phyloP scores from a whole-genome alignment of 64 coral and sea anemone genomes.

The Catalaphyllia jardinei region DNA sequence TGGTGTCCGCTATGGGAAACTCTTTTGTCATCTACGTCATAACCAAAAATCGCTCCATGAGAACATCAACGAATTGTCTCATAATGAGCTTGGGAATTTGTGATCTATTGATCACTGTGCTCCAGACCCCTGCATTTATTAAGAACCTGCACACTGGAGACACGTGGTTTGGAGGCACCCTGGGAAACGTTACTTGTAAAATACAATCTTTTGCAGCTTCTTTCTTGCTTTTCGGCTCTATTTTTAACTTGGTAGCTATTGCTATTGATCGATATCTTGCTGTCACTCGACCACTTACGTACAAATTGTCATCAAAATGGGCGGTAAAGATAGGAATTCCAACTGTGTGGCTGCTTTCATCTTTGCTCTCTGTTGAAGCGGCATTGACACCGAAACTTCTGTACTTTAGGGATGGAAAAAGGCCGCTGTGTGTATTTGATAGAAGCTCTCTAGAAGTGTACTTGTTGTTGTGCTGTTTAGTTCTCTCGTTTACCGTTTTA shows the following conservation, averaged over 20 bases:
- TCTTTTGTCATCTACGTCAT: slow-evolving; percentile 41
- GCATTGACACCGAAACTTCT: background rate
- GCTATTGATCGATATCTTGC: slow-evolving; percentile 15
- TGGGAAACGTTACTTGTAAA: background rate
- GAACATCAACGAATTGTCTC: slow-evolving; percentile 39
- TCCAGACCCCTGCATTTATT: background rate
- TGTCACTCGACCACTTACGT: background rate
- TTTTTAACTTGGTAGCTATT: background rate
- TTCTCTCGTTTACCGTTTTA: background rate
- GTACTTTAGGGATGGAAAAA: background rate
- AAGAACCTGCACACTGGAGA: background rate
- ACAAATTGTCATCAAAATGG: slow-evolving; percentile 1
- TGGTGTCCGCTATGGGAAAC: slow-evolving; percentile 35
- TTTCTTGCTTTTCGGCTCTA: background rate
- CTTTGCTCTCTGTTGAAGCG: background rate
- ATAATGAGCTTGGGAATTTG: slow-evolving; percentile 39
- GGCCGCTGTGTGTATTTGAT: background rate
- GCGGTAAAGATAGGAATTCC: background rate
- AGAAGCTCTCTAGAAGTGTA: background rate
- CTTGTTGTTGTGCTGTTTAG: background rate
- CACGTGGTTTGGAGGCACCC: background rate
- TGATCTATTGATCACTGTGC: slow-evolving; percentile 21
- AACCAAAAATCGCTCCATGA: slow-evolving; percentile 6
- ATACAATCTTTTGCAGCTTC: background rate
- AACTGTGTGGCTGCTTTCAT: background rate